Evolutionary conservation across 2,113 vertebrate genomes (phyloP).

Genomic region (Okapia johnstoni): DNA sequence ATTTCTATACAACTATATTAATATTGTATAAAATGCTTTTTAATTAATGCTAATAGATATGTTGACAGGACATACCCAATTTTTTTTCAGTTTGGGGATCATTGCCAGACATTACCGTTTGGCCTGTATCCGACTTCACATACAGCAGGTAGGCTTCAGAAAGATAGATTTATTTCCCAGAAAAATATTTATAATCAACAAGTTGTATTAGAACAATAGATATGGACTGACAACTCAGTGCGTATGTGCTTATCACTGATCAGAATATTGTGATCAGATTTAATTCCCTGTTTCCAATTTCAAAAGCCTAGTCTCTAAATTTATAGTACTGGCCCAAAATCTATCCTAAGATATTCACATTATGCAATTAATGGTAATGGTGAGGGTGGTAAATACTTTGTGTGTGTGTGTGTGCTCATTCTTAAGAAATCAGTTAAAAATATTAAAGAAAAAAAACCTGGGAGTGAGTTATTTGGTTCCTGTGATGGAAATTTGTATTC

Average conservation of each 20-base stretch:
- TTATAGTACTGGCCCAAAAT: not conserved
- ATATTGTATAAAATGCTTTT: not conserved
- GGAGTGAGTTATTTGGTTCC: not conserved
- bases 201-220: not conserved
- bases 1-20: not conserved
- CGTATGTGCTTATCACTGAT: not conserved
- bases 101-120: not conserved
- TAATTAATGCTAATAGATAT: not conserved
- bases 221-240: not conserved
- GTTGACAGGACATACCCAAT: not conserved
- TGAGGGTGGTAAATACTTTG: not conserved
- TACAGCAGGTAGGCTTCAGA: not conserved
- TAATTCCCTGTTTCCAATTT: not conserved
- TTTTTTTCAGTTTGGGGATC: not conserved
- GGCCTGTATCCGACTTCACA: not conserved
- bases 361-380: not conserved
- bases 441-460: not conserved
- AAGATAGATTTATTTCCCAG: not conserved
- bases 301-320: not conserved
- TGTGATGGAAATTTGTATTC: not conserved
- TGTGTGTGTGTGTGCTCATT: not conserved
- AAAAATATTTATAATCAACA: not conserved
- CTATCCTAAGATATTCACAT: not conserved
- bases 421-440: not conserved
- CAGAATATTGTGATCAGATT: not conserved